Evolutionary conservation across 2,113 vertebrate genomes (phyloP).

Genomic region (Corvus cornix): DNA sequence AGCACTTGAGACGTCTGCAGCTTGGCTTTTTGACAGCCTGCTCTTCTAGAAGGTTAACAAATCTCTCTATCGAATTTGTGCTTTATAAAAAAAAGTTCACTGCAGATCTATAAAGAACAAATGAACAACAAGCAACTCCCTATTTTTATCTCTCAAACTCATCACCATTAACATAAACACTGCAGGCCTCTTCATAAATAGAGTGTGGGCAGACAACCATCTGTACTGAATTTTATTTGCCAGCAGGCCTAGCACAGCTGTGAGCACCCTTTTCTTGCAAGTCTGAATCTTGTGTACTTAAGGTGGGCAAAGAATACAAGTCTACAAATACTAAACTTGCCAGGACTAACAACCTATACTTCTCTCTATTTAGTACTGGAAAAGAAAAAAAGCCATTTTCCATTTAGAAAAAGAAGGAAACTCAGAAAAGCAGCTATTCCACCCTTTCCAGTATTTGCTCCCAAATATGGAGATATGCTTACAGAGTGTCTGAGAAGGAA

Average conservation of each 20-base stretch:
- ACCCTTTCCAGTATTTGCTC: not conserved
- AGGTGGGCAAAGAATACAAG: not conserved
- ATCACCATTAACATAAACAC: conserved; percentile 73
- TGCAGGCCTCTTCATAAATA: conserved; percentile 72
- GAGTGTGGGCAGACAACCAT: conserved; percentile 72
- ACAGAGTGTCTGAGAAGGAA: not conserved
- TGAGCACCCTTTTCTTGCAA: not conserved
- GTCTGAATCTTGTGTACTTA: not conserved
- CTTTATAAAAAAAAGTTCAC: conserved; percentile 63
- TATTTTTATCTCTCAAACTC: conserved; percentile 75
- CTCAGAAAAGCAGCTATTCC: not conserved
- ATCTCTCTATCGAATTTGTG: conserved; percentile 52
- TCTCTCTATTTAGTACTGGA: not conserved
- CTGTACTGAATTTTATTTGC: conserved; percentile 64
- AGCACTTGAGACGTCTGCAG: not conserved
- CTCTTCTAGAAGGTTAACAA: conserved; percentile 63
- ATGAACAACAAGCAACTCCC: conserved; percentile 75
- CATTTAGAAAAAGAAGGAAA: not conserved
- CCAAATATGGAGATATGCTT: not conserved
- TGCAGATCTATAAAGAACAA: conserved; percentile 72
- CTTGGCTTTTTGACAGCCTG: conserved; percentile 48
- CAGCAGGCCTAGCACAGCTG: conserved; percentile 49
- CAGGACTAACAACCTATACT: not conserved
- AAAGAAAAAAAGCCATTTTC: not conserved
- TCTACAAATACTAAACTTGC: not conserved